phyloP scores from a whole-genome alignment of 2,888 invertebrate species.

The Leptodirus hochenwartii region DNA sequence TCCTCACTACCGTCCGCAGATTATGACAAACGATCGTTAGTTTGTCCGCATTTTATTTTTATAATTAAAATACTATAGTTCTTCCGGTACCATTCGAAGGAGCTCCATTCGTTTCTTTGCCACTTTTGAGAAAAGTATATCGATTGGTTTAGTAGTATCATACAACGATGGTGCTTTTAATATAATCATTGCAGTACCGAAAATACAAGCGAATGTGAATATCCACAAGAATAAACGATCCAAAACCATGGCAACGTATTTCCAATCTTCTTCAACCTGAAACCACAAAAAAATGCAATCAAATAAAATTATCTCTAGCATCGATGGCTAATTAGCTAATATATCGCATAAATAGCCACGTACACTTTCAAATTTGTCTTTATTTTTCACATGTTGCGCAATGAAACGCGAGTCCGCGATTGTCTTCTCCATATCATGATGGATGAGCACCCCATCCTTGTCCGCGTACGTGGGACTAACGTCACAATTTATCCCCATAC shows the following conservation, averaged over 20 bases:
- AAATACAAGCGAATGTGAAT: conserved; percentile 82
- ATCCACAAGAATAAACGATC: conserved; percentile 92
- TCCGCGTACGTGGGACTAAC: conserved; percentile 68
- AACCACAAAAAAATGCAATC: conserved; percentile 14
- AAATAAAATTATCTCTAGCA: not conserved
- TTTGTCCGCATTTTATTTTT: conserved; percentile 2
- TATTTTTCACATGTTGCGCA: conserved; percentile 88
- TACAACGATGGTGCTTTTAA: conserved; percentile 83
- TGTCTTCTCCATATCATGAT: conserved; percentile 79
- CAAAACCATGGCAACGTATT: conserved; percentile 91
- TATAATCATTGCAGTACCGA: conserved; percentile 78
- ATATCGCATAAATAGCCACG: conserved; percentile 29
- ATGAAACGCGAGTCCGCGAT: conserved; percentile 85
- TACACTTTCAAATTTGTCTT: conserved; percentile 87
- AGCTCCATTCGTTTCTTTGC: conserved; percentile 79
- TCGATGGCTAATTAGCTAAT: not conserved
- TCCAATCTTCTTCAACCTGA: conserved; percentile 95
- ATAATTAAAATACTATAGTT: conserved; percentile 11
- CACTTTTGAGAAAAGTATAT: conserved; percentile 78
- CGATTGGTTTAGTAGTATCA: conserved; percentile 77
- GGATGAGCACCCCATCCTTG: conserved; percentile 37
- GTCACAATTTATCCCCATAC: conserved; percentile 38
- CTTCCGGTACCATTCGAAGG: conserved; percentile 66
- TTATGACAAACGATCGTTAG: too few relatives aligned
- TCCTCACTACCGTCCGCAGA: too few relatives aligned